Conservation (phyloP, 1,140 invertebrate species). For the Drosophila pseudoananassae region DNA sequence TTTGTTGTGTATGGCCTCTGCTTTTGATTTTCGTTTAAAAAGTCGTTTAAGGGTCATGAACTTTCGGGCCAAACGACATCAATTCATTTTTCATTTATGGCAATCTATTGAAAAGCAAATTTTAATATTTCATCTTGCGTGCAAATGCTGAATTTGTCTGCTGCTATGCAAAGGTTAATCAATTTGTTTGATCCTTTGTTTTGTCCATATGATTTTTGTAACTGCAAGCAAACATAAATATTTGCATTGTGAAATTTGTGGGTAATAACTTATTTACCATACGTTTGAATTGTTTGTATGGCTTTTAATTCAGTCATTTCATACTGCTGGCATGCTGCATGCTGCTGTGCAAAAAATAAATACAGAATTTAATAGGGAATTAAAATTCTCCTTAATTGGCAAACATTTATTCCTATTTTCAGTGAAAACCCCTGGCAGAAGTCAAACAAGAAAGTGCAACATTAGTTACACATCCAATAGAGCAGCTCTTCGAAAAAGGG, state of each 20-base stretch:
- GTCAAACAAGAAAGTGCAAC: constrained; percentile 36
- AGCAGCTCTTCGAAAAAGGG: constrained; percentile 36
- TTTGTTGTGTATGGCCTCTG: not conserved
- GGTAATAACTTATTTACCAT: constrained; percentile 34
- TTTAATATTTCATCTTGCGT: constrained; percentile 24
- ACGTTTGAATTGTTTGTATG: constrained; percentile 38
- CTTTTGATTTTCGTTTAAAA: constrained; percentile 47
- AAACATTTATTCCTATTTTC: constrained; percentile 14
- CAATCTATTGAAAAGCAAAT: constrained; percentile 2
- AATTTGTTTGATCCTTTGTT: constrained; percentile 19
- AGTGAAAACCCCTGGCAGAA: constrained; percentile 34
- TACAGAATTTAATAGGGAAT: not conserved
- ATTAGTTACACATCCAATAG: constrained; percentile 48
- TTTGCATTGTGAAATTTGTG: constrained; percentile 34
- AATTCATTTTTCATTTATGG: constrained; percentile 31
- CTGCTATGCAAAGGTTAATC: constrained; percentile 19
- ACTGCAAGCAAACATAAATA: constrained; percentile 17
- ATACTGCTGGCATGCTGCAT: not conserved
- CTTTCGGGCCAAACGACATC: constrained; percentile 30
- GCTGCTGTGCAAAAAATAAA: too few relatives aligned
- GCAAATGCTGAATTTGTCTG: constrained; percentile 11
- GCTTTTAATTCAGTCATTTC: constrained; percentile 1
- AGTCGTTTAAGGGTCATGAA: constrained; percentile 50
- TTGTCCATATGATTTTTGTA: constrained; percentile 20
- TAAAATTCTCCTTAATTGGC: not conserved